These are phyloP conservation scores for Heliconius congener DNA, from an alignment of 1,140 invertebrate species.

Conservation along the genomic window DNA sequence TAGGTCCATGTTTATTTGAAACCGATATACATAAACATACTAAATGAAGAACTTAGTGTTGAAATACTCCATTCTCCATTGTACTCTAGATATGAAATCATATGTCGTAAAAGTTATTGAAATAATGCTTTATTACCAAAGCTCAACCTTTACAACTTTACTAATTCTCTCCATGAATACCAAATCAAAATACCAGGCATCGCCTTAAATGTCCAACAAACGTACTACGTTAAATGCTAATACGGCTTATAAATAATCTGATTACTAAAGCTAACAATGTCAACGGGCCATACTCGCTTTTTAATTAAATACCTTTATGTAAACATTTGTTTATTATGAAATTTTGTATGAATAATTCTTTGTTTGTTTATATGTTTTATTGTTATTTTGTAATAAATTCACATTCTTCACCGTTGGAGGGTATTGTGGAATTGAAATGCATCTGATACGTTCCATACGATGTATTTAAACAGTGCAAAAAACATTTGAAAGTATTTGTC, in stretches of 20 bases:
- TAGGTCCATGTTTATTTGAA: no score
- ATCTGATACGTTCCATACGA: no score
- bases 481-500: no score
- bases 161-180: constrained; percentile 15
- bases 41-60: no score
- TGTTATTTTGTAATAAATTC: not conserved
- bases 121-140: not conserved
- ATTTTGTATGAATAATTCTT: not conserved
- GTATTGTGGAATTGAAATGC: no score
- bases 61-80: no score
- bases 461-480: no score
- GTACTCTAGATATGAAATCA: not conserved
- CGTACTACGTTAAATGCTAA: constrained; percentile 20
- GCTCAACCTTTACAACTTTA: constrained; percentile 16
- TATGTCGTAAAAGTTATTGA: not conserved
- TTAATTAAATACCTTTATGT: constrained; percentile 1
- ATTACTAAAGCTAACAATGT: constrained; percentile 7
- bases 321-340: not conserved
- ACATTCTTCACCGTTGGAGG: no score
- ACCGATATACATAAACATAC: no score
- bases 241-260: constrained; percentile 19
- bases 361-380: not conserved
- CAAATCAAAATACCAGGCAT: constrained; percentile 21
- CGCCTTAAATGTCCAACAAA: constrained; percentile 19
- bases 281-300: constrained; percentile 13